Evolutionary conservation across 2,113 vertebrate species (phyloP), one percentile per base, ranked within the genome.

Genomic region (Bubalus kerabau): DNA sequence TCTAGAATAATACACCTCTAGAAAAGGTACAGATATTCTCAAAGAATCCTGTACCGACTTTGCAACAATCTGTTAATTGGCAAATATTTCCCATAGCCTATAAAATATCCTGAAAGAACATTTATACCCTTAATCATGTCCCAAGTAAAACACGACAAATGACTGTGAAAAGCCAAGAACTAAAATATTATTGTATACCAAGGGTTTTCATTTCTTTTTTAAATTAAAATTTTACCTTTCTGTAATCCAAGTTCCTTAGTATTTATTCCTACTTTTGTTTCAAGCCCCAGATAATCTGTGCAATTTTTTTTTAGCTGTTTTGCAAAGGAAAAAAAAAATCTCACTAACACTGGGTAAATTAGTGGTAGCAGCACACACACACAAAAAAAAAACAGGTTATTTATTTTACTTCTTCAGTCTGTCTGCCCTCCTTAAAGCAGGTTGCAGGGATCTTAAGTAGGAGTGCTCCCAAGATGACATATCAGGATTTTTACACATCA

Each of bases 201-300:
- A 57, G 57, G 5, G 15, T 80, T 95, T 94, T 52, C 19, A 83
- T 88, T 90, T 87, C 14, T 94, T 88, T 95, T 94, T 91, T n/a
- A 17, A 95, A 81, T 85, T 95, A 90, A 93, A 97, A 88, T 2
- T 30, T 89, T 91, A 56, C 16, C 60, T 95, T 36, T 95, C 43
- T 82, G n/a, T 93, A 93, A 84, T 26, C 28, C 64, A 83, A 91
- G 84, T 93, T 95, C 30, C n/a, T 93, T 74, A 87, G 52, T 19
- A 50, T 40, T 83, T 87, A 1, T 80, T 95, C 32, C 94, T 7
- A 71, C 52, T 94, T 87, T 91, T 62, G 7, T 87, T 62, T 86
- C 52, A 81, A 85, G 57, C 21, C 54, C 16, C 64, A 2, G 88
- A 81, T 32, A 96, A 94, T 52, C 50, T 74, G 30, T 95, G 54